Conservation (phyloP, 2,888 invertebrate species). For the Cactoblastis cactorum region DNA sequence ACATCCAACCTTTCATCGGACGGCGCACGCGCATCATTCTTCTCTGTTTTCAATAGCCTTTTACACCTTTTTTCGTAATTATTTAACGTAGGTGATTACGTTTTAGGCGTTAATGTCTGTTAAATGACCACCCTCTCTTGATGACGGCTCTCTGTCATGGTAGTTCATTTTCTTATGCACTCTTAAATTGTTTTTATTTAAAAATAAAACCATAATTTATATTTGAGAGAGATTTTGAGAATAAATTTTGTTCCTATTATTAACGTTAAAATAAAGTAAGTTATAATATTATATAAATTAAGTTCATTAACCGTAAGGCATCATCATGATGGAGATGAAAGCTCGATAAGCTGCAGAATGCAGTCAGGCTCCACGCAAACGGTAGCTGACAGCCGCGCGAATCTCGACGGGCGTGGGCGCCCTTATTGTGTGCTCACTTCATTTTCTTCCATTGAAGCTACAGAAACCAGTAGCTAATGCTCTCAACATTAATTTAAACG, state of each 20-base stretch:
- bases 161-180: slow-evolving; percentile 41
- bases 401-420: slow-evolving; percentile 52
- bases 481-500: slow-evolving; percentile 54
- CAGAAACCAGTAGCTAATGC: slow-evolving; percentile 53
- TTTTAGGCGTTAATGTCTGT: slow-evolving; percentile 68
- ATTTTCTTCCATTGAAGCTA: slow-evolving; percentile 61
- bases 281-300: no score
- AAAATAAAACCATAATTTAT: no score
- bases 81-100: slow-evolving; percentile 66
- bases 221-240: no score
- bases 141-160: slow-evolving; percentile 45
- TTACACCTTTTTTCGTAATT: slow-evolving; percentile 72
- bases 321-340: background rate
- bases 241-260: no score
- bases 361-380: slow-evolving; percentile 21
- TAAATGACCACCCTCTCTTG: slow-evolving; percentile 63
- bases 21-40: slow-evolving; percentile 60
- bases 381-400: slow-evolving; percentile 63
- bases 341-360: background rate
- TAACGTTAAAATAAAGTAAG: no score
- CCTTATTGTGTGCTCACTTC: slow-evolving; percentile 62
- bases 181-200: slow-evolving; percentile 47
- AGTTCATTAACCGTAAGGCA: no score
- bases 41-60: slow-evolving; percentile 58
- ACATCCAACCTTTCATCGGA: slow-evolving; percentile 69